Conservation (phyloP, 2,888 invertebrate genomes). For the Sinodicranocentrus sp. region DNA sequence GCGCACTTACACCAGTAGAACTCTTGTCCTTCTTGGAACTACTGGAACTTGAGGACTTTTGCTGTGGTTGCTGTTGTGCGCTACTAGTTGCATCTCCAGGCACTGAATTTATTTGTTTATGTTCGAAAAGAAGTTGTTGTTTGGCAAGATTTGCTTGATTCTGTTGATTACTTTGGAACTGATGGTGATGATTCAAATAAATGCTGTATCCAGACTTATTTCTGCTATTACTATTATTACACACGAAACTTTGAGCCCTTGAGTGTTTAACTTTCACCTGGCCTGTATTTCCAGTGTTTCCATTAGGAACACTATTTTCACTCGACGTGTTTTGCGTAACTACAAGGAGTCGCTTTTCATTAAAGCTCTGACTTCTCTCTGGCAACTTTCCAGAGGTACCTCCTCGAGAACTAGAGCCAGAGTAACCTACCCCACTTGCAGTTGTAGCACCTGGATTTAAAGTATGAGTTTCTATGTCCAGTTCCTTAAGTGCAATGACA, state of each 20-base stretch:
- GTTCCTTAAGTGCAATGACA: slow-evolving; percentile 74
- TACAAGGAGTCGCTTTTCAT: slow-evolving; percentile 74
- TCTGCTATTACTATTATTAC: slow-evolving; percentile 64
- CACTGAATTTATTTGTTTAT: slow-evolving; percentile 18
- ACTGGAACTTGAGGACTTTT: not conserved
- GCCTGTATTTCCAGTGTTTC: slow-evolving; percentile 20
- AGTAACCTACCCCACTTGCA: slow-evolving; percentile 11
- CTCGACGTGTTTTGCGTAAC: slow-evolving; percentile 71
- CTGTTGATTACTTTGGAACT: slow-evolving; percentile 59
- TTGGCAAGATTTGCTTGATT: slow-evolving; percentile 59
- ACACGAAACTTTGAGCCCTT: slow-evolving; percentile 76
- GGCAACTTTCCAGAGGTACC: slow-evolving; percentile 61
- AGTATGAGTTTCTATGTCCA: slow-evolving; percentile 70
- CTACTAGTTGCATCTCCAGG: not conserved
- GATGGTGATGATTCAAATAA: slow-evolving; percentile 64
- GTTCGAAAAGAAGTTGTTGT: slow-evolving; percentile 54
- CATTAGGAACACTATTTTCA: slow-evolving; percentile 36
- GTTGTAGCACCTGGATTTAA: slow-evolving; percentile 56
- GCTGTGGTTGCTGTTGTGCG: not conserved
- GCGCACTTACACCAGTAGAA: not conserved
- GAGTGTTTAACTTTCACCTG: slow-evolving; percentile 74
- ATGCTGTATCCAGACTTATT: slow-evolving; percentile 63
- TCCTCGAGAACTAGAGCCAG: slow-evolving; percentile 23
- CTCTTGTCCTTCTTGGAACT: not conserved
- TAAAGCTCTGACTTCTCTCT: slow-evolving; percentile 76